Evolutionary conservation across 2,888 invertebrate genomes (phyloP).

Genomic region (Tanytarsus gracilentus): DNA sequence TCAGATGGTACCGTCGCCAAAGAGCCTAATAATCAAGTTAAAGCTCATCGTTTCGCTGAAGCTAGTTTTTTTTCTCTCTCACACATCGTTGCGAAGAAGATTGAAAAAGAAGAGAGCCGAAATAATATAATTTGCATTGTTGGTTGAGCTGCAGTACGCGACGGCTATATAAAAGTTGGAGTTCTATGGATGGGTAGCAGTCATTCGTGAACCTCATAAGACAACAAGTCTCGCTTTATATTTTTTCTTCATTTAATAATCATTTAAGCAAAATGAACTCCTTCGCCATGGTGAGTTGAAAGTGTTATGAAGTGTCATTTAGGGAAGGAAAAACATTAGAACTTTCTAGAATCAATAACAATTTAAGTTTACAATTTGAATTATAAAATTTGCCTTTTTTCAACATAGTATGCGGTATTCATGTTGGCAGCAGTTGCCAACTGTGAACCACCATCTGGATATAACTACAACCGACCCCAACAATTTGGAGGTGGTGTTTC

Average conservation of each 20-base stretch:
- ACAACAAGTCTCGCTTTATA: conserved; percentile 17
- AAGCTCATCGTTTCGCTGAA: too few species aligned
- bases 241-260: conserved; percentile 13
- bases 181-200: conserved; percentile 17
- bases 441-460: conserved; percentile 68
- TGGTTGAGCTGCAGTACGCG: not conserved
- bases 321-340: not conserved
- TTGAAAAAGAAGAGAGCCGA: conserved; percentile 17
- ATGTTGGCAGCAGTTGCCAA: conserved; percentile 64
- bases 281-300: conserved; percentile 44
- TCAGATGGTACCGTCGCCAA: conserved; percentile 21
- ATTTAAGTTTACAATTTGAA: conserved; percentile 22
- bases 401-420: conserved; percentile 69
- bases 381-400: conserved; percentile 3
- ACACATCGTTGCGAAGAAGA: not conserved
- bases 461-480: conserved; percentile 64
- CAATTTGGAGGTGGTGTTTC: conserved; percentile 45
- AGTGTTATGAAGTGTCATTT: not conserved
- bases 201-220: conserved; percentile 21
- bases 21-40: conserved; percentile 5
- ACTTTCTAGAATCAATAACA: conserved; percentile 17
- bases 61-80: conserved; percentile 4
- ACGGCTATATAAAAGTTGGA: conserved; percentile 21
- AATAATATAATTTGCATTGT: conserved; percentile 27
- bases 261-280: conserved; percentile 43